Conservation (phyloP, 2,797 vertebrate species). For the Todus mexicanus region DNA sequence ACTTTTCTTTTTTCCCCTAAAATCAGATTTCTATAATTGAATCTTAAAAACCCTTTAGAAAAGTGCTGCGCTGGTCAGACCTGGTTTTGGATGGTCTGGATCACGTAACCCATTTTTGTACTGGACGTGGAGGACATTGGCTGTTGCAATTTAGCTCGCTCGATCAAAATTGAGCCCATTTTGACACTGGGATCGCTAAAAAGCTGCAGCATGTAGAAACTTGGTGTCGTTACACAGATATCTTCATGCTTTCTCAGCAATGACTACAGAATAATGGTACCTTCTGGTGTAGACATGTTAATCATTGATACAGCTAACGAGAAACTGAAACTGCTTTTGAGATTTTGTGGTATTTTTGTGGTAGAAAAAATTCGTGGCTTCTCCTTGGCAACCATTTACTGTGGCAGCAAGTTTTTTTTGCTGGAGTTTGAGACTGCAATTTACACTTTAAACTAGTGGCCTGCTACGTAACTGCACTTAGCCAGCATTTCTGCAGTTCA, state of each 20-base stretch:
- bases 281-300: conserved; percentile 64
- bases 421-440: conserved; percentile 80
- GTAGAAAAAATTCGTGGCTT: conserved; percentile 78
- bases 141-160: conserved; percentile 58
- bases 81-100: conserved; percentile 30
- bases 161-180: conserved; percentile 43
- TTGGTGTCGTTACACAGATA: background rate
- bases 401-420: conserved; percentile 77
- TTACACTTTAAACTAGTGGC: conserved; percentile 81
- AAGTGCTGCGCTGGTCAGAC: conserved; percentile 37
- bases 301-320: conserved; percentile 65
- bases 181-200: conserved; percentile 23
- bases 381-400: conserved; percentile 77
- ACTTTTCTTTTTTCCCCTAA: conserved; percentile 39
- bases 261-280: conserved; percentile 38
- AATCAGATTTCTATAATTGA: conserved; percentile 18
- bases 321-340: conserved; percentile 76
- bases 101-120: conserved; percentile 16
- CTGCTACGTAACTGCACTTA: conserved; percentile 88
- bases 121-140: conserved; percentile 60
- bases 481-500: conserved; percentile 96
- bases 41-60: conserved; percentile 2
- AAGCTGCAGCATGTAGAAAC: conserved; percentile 37
- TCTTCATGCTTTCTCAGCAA: conserved; percentile 50
- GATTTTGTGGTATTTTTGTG: conserved; percentile 80